These are phyloP conservation scores for Pantherophis guttatus DNA, from an alignment of 2,113 vertebrate species.

Conservation along the genomic window DNA sequence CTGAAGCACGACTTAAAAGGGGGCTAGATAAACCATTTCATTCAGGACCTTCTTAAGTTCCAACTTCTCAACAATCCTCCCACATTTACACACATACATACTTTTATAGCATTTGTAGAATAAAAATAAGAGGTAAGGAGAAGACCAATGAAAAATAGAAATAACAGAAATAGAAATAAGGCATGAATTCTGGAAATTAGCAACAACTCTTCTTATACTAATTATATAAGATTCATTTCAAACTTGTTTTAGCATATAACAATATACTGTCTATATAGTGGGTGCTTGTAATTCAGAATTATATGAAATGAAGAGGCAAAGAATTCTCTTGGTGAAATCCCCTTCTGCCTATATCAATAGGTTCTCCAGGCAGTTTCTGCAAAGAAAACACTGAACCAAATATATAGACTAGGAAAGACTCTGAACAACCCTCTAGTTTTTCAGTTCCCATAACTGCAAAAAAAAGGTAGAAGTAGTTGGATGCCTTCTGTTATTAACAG, in stretches of 20 bases:
- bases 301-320: background rate
- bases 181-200: background rate
- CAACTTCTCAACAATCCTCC: background rate
- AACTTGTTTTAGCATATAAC: slow-evolving; percentile 55
- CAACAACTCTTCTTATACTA: background rate
- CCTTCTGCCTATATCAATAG: background rate
- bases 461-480: background rate
- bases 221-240: background rate
- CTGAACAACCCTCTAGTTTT: background rate
- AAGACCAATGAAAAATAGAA: background rate
- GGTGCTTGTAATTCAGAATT: background rate
- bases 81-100: background rate
- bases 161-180: background rate
- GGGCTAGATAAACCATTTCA: background rate
- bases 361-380: background rate
- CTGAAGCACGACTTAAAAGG: background rate
- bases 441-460: background rate
- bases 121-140: background rate
- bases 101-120: background rate
- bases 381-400: background rate
- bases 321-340: background rate
- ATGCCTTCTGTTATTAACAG: background rate
- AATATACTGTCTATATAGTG: slow-evolving; percentile 2
- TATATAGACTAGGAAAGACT: background rate
- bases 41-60: background rate